Percentiles rank a stretch among this genome's conserved stretches.
Conservation (phyloP, 1,140 invertebrate genomes). For the Wiebesia pumilae region DNA sequence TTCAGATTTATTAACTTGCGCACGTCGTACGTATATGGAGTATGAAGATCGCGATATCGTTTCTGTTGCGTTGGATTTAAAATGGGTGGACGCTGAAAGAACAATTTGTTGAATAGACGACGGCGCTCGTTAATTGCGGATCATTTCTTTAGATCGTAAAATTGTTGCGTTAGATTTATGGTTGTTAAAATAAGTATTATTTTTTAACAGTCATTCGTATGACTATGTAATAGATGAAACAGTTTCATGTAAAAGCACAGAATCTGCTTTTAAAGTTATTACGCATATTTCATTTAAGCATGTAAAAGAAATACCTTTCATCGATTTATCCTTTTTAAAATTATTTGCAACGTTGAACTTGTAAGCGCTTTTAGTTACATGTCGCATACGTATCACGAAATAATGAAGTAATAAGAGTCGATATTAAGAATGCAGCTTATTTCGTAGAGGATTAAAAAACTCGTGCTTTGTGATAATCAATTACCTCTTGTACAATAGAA, state of each 20-base stretch:
- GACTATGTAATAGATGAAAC: background rate
- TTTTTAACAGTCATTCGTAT: background rate
- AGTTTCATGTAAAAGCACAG: no score
- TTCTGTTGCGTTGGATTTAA: background rate
- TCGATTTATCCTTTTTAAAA: background rate
- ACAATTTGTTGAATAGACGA: constrained; percentile 31
- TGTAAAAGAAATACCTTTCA: background rate
- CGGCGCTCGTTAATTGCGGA: background rate
- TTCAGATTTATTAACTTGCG: background rate
- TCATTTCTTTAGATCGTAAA: background rate
- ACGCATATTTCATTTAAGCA: background rate
- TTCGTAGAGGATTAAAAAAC: background rate
- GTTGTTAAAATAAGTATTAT: background rate
- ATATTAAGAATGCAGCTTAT: background rate
- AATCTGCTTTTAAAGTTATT: background rate
- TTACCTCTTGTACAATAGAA: background rate
- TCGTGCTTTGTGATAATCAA: background rate
- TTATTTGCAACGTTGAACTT: background rate
- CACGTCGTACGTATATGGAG: background rate
- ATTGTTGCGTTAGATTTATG: background rate
- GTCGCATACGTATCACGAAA: background rate
- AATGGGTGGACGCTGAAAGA: constrained; percentile 10
- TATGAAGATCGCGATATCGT: background rate
- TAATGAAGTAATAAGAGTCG: background rate
- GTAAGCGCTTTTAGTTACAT: background rate